Conservation (phyloP, 1,140 invertebrate species). For the Cherax quadricarinatus region DNA sequence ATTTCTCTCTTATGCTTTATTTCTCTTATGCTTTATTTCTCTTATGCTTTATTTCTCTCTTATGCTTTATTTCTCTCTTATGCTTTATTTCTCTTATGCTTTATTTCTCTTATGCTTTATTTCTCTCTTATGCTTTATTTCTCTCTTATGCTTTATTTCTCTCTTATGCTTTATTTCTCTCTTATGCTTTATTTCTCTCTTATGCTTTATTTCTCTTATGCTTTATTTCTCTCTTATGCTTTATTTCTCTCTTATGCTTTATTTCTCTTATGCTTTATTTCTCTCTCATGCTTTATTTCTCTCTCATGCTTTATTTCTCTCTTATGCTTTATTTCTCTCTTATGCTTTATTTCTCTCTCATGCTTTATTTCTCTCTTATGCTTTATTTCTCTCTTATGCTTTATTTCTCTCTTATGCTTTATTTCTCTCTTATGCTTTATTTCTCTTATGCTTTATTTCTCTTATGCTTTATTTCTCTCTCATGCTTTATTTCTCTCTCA, state of each 20-base stretch:
- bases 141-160: no score
- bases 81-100: not conserved
- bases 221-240: slow-evolving; percentile 32
- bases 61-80: not conserved
- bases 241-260: slow-evolving; percentile 19
- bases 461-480: not conserved
- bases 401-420: not conserved
- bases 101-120: not conserved
- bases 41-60: not conserved
- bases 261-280: not conserved
- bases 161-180: not conserved
- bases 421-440: not conserved
- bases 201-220: slow-evolving; percentile 22
- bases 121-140: no score
- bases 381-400: not conserved
- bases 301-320: not conserved
- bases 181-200: not conserved
- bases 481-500: not conserved
- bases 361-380: not conserved
- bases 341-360: not conserved
- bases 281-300: no score
- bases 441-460: not conserved
- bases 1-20: not conserved
- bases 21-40: not conserved
- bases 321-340: not conserved